Evolutionary conservation across 2,888 invertebrate genomes (phyloP).

Genomic region (Altica lythri): DNA sequence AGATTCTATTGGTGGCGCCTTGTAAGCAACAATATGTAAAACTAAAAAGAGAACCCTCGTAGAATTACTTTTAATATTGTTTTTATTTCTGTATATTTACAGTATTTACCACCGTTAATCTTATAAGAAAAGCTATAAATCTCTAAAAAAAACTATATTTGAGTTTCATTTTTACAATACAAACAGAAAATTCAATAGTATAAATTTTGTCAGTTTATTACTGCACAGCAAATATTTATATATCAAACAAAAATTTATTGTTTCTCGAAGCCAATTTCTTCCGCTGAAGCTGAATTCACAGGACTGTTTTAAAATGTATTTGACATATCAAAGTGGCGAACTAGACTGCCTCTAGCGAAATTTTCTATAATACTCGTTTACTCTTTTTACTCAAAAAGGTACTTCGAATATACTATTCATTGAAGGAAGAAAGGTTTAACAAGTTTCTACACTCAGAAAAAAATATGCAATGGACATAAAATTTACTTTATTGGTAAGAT

Average conservation of each 20-base stretch:
- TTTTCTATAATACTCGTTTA: conserved; percentile 50
- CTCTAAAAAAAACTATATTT: too few species aligned
- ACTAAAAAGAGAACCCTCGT: too few species aligned
- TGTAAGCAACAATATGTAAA: too few species aligned
- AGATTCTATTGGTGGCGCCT: too few species aligned
- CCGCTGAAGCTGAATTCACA: conserved; percentile 9
- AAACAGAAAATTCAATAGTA: conserved; percentile 31
- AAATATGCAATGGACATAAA: too few species aligned
- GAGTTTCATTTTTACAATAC: conserved; percentile 24
- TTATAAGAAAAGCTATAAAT: too few species aligned
- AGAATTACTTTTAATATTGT: too few species aligned
- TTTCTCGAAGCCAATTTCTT: conserved; percentile 29
- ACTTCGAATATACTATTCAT: conserved; percentile 54
- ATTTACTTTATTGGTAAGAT: too few species aligned
- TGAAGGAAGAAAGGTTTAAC: conserved; percentile 47
- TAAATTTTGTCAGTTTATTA: conserved; percentile 29
- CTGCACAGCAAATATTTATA: conserved; percentile 28
- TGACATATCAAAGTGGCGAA: conserved; percentile 52
- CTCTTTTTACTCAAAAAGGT: conserved; percentile 41
- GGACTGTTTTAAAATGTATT: conserved; percentile 49
- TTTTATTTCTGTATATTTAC: too few species aligned
- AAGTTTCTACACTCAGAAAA: conserved; percentile 9
- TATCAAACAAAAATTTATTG: conserved; percentile 30
- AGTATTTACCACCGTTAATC: too few species aligned
- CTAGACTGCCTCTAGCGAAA: conserved; percentile 43